Evolutionary conservation across 2,888 invertebrate species (phyloP), one percentile per base, ranked within the genome.

Genomic region (Drosophila gaucha): DNA sequence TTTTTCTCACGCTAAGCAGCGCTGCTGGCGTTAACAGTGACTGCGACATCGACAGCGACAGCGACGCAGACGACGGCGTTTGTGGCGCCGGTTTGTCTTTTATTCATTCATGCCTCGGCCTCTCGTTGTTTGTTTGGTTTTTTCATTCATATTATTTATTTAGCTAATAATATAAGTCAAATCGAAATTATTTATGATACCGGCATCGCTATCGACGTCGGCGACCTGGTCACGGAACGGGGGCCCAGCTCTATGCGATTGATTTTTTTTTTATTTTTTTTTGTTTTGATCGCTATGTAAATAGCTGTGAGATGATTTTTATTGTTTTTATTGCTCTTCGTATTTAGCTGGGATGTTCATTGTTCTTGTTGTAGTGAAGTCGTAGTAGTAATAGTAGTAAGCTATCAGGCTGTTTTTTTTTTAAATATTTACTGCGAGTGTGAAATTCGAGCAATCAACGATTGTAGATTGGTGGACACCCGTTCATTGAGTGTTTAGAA

Each of bases 121-220:
- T 41, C 44, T 57, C 46, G 59, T 74, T 74, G 67, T 65, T 79
- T 80, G 66, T 67, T 64, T 71, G 67, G 8, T 33, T 56, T 73
- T 56, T 72, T 62, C 76, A 78, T 82, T 74, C 80, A 82, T 74
- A 72, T 74, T 82, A 82, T 82, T 82, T 85, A 79, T 82, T 82
- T 82, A 74, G 85, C 82, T 82, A 85, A 82, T 85, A 82, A 82
- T 82, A 82, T 79, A 85, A 85, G 85, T 85, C 82, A 72, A 82
- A 82, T 82, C 74, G 79, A 85, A 85, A 82, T 82, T 82, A 85
- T 82, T 82, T 82, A 82, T 82, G 77, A 82, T 74, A 85, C 82
- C 85, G 75, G 75, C 74, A 74, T 62, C 49, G 56, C 36, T 24
- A 73, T 68, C 52, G 52, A 39, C 59, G 28, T 38, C 38, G 65